These are phyloP conservation scores for Druon quercuslanigerum DNA, from an alignment of 1,140 invertebrate species.

Conservation along the genomic window DNA sequence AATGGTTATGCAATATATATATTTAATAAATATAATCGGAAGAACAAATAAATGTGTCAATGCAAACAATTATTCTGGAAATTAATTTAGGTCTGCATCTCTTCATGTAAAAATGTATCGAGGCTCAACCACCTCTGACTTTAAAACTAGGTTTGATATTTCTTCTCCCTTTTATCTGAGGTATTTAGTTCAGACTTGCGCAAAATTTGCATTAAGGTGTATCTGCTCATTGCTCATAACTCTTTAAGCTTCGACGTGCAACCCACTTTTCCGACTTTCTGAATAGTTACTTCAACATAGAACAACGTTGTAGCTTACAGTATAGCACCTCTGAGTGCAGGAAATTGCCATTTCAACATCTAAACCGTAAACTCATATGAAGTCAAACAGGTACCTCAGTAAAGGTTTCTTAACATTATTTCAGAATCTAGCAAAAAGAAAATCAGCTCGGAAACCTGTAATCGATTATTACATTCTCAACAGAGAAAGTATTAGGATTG, in stretches of 20 bases:
- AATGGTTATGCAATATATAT: no score
- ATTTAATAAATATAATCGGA: no score
- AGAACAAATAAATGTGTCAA: no score
- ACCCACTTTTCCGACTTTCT: constrained; percentile 54
- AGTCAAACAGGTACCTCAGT: not conserved
- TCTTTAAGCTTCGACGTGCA: constrained; percentile 49
- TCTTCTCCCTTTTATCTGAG: constrained; percentile 10
- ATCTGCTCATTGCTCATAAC: constrained; percentile 1
- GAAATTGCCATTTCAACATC: constrained; percentile 11
- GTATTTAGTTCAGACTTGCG: constrained; percentile 29
- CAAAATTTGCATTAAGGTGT: constrained; percentile 21
- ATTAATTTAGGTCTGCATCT: no score
- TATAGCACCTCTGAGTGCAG: not conserved
- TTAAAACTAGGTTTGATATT: not conserved
- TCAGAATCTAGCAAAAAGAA: no score
- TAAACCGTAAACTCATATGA: not conserved
- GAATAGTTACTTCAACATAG: constrained; percentile 43
- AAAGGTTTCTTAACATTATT: no score
- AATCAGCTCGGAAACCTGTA: no score
- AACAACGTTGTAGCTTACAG: constrained; percentile 38
- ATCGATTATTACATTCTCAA: no score
- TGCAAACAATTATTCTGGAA: no score
- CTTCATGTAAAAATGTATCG: not conserved
- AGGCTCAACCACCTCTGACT: not conserved
- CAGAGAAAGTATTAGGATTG: no score